These are phyloP conservation scores for Scortum barcoo DNA, from an alignment of 2,113 vertebrate species.

Conservation along the genomic window DNA sequence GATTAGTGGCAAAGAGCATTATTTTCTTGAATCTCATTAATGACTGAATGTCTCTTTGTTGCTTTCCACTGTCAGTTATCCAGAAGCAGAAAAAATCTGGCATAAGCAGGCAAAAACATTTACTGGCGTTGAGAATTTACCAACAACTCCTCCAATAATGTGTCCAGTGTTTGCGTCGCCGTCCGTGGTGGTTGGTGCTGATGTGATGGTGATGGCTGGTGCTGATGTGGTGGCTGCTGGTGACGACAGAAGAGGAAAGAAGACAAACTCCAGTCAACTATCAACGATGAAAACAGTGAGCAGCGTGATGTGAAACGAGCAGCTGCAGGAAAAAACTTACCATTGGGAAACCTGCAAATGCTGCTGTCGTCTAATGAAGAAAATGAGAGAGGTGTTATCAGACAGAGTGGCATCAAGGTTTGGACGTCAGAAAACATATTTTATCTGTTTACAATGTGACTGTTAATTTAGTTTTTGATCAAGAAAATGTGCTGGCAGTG, in stretches of 20 bases:
- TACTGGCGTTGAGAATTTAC: slow-evolving; percentile 13
- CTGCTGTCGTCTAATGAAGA: background rate
- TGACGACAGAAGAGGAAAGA: background rate
- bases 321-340: slow-evolving; percentile 38
- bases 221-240: background rate
- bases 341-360: background rate
- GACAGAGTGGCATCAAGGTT: too few relatives aligned
- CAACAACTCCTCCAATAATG: too few relatives aligned
- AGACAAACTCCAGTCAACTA: background rate
- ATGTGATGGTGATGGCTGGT: background rate
- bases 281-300: background rate
- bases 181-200: background rate
- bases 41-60: background rate
- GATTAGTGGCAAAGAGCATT: background rate
- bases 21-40: too few relatives aligned
- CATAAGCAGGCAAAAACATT: background rate
- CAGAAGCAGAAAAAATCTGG: background rate
- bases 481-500: too few relatives aligned
- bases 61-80: background rate
- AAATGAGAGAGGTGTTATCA: background rate
- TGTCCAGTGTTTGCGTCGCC: too few relatives aligned
- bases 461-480: too few relatives aligned
- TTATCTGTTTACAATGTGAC: too few relatives aligned
- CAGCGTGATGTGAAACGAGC: background rate
- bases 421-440: too few relatives aligned